Conservation (phyloP, 2,888 invertebrate species). For the Pollenia labialis region DNA sequence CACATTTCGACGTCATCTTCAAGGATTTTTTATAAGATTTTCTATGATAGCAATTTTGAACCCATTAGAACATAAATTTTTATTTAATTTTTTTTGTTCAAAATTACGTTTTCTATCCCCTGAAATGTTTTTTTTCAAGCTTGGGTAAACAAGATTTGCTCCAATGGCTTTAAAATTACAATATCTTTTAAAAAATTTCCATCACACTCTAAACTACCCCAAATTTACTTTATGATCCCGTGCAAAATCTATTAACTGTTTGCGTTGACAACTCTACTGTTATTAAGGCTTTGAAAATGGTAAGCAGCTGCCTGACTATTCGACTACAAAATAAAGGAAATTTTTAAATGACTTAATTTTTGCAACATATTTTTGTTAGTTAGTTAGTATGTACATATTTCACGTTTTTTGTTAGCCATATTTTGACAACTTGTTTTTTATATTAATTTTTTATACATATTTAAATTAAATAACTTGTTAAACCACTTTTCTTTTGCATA, state of each 20-base stretch:
- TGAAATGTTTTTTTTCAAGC: background rate
- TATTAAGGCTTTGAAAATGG: conserved; percentile 43
- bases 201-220: background rate
- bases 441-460: conserved; percentile 17
- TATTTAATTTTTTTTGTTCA: background rate
- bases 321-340: conserved; percentile 59
- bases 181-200: too few relatives aligned
- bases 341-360: conserved; percentile 71
- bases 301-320: conserved; percentile 59
- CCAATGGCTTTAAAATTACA: too few relatives aligned
- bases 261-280: conserved; percentile 37
- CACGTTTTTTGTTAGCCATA: conserved; percentile 43
- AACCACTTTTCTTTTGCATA: conserved; percentile 58
- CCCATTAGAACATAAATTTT: too few relatives aligned
- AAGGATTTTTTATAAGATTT: too few relatives aligned
- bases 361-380: conserved; percentile 39
- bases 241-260: background rate
- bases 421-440: conserved; percentile 52
- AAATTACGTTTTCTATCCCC: too few relatives aligned
- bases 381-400: conserved; percentile 26
- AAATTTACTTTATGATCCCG: conserved; percentile 20
- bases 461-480: conserved; percentile 67
- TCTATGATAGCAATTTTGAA: too few relatives aligned
- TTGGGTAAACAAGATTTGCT: too few relatives aligned
- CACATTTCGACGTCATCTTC: too few relatives aligned